These are phyloP conservation scores for Hippopotamus amphibius DNA, from an alignment of 2,113 vertebrate species.

Conservation along the genomic window DNA sequence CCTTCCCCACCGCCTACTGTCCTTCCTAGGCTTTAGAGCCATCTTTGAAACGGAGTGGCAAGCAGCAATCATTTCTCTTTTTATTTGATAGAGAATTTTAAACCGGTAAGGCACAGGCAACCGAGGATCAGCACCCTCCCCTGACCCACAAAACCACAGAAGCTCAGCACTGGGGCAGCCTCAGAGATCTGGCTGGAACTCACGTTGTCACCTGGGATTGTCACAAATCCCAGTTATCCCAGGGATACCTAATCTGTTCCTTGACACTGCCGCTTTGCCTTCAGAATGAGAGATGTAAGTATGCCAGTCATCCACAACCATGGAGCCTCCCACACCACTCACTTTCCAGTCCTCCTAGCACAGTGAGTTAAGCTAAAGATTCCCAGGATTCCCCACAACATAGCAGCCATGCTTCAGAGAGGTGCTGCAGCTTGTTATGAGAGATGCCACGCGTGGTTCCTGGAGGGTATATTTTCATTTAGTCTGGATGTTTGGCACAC, in stretches of 20 bases:
- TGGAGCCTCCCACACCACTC: constrained; percentile 68
- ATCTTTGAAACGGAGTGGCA: constrained; percentile 31
- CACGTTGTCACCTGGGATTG: fast-evolving
- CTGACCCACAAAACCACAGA: background rate
- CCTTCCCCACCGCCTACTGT: background rate
- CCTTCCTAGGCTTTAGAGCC: background rate
- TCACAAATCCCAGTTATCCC: constrained; percentile 59
- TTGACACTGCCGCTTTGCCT: constrained; percentile 76
- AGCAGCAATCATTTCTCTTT: background rate
- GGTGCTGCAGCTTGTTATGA: constrained; percentile 97
- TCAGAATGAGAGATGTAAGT: constrained; percentile 78
- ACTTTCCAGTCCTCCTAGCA: constrained; percentile 80
- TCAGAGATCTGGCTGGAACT: background rate
- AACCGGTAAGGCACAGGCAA: background rate
- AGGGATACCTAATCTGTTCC: constrained; percentile 51
- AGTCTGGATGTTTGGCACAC: constrained; percentile 96
- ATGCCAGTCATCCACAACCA: constrained; percentile 65
- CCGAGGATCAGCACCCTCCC: background rate
- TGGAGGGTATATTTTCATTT: constrained; percentile 97
- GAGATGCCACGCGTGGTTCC: constrained; percentile 94
- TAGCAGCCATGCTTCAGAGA: constrained; percentile 93
- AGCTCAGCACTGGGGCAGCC: background rate
- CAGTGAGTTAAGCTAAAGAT: constrained; percentile 91
- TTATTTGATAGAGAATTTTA: background rate
- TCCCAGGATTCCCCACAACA: constrained; percentile 95